phyloP scores from a whole-genome alignment of 2,113 vertebrate species.

The Struthio camelus region DNA sequence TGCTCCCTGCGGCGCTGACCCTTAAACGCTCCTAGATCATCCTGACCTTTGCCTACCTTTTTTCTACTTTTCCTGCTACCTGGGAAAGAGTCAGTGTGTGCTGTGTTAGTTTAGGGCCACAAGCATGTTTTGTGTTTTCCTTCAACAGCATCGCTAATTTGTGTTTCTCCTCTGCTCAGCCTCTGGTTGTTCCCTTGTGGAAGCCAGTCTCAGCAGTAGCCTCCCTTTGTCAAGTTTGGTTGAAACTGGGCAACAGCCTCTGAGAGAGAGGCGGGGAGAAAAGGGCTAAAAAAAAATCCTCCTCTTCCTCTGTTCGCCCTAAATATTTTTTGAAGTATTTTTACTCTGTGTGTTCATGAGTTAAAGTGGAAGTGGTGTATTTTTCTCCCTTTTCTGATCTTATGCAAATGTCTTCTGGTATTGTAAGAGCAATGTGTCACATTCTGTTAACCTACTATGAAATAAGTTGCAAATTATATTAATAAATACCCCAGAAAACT shows the following conservation, averaged over 20 bases:
- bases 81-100: neutral
- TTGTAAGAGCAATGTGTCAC: neutral
- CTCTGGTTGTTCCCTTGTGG: neutral
- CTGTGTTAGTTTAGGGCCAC: neutral
- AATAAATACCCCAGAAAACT: neutral
- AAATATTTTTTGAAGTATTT: neutral
- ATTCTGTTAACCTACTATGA: neutral
- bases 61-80: neutral
- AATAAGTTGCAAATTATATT: neutral
- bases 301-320: neutral
- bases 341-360: neutral
- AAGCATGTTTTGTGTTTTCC: neutral
- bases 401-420: neutral
- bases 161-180: neutral
- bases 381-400: conserved; percentile 7
- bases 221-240: neutral
- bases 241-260: neutral
- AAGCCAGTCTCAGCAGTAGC: neutral
- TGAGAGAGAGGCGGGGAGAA: neutral
- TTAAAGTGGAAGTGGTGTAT: neutral
- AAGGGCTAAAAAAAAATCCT: neutral
- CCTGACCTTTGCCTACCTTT: neutral
- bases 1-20: neutral
- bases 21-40: neutral
- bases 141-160: neutral